These are phyloP conservation scores for Vulpes ferrilata DNA, from an alignment of 2,113 vertebrate genomes.

Conservation along the genomic window DNA sequence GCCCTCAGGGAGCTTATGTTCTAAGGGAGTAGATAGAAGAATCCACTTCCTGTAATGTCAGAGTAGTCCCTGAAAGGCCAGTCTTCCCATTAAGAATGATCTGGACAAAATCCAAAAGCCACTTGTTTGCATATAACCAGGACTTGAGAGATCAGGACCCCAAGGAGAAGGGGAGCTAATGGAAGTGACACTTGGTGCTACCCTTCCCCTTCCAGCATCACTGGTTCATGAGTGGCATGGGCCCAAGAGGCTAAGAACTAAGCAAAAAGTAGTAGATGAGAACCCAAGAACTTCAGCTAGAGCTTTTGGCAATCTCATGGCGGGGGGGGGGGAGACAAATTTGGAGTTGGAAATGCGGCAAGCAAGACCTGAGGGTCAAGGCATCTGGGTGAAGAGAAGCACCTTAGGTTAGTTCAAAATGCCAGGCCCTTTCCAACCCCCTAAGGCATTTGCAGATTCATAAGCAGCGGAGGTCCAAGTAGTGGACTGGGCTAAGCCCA, in stretches of 20 bases:
- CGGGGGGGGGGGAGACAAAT: background rate
- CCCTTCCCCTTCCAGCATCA: background rate
- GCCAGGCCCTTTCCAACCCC: background rate
- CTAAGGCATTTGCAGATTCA: background rate
- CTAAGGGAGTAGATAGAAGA: background rate
- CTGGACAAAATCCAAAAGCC: background rate
- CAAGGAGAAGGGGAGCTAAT: background rate
- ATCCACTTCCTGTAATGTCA: background rate
- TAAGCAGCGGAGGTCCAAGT: rapidly evolving
- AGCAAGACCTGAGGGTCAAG: background rate
- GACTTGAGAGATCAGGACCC: background rate
- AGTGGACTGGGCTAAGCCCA: background rate
- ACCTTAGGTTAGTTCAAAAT: background rate
- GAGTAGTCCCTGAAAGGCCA: background rate
- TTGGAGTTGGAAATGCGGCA: background rate
- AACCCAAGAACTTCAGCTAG: background rate
- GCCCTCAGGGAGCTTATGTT: background rate
- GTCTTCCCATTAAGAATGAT: background rate
- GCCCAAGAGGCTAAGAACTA: background rate
- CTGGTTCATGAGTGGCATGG: background rate
- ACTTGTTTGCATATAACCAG: background rate
- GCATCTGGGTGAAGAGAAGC: background rate
- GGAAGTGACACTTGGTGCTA: rapidly evolving
- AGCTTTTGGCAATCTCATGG: background rate
- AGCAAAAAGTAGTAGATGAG: background rate